Evolutionary conservation across 2,113 vertebrate genomes (phyloP).

Genomic region (Alethe diademata): DNA sequence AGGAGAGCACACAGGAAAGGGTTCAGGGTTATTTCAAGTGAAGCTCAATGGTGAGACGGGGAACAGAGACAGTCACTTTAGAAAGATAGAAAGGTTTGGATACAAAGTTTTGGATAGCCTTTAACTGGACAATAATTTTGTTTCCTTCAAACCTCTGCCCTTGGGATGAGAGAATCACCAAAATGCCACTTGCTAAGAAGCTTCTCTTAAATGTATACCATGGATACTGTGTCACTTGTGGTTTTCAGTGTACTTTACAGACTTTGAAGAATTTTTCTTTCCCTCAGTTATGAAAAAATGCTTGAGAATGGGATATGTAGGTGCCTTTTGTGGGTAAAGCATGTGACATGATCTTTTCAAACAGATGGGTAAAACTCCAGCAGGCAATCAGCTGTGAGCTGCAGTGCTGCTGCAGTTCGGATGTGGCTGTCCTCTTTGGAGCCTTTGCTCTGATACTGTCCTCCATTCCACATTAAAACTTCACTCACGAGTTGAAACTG

Average conservation of each 20-base stretch:
- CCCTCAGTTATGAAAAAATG: neutral
- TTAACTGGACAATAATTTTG: neutral
- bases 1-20: neutral
- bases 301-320: neutral
- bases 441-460: neutral
- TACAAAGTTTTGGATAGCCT: neutral
- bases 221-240: neutral
- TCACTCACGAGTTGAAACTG: neutral
- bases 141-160: neutral
- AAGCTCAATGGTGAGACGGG: accelerated
- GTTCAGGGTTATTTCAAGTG: neutral
- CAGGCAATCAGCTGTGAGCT: accelerated
- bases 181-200: neutral
- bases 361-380: neutral
- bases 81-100: neutral
- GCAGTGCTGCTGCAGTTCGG: neutral
- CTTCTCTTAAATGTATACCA: neutral
- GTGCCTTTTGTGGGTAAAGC: neutral
- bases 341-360: neutral
- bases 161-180: neutral
- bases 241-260: neutral
- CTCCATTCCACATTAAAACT: neutral
- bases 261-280: neutral
- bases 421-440: neutral
- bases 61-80: neutral